Base-by-base conservation (phyloP, 2,797 vertebrate genomes). In the Eospalax fontanierii region DNA sequence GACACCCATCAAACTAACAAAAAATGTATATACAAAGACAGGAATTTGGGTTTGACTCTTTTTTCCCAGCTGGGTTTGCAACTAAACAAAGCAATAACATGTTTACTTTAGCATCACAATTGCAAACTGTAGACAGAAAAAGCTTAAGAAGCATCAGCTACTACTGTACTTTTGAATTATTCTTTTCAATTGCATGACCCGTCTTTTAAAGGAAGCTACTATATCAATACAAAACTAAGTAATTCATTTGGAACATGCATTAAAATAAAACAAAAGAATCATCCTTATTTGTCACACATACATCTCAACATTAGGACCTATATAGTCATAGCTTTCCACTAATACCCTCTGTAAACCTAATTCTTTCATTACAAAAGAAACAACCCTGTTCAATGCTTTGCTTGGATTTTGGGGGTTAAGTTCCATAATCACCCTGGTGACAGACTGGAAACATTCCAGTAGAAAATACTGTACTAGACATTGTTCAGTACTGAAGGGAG, bases 261-360 rank as follows among this genome's bases (percentile, higher is more conserved):
- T 89, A 65, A 96, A 94, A 22, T 73, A 61, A 79, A 96, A 75
- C 4, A 89, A 24, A 94, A 89, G 50, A 94, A 46, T 38, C n/a
- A 83, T 50, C 40, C 85, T 59, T 75, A 92, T 92, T 79, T 91
- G 89, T 76, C 50, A 95, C n/a, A 89, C 54, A 82, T 59, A 61
- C 66, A 95, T 9, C 30, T 90, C 89, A 90, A 94, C 80, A 50
- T 79, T 79, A 87, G 50, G 87, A 57, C 75, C 84, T 86, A 89
- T 90, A 26, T 70, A 46, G 91, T 76, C 73, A 70, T 15, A 94
- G 87, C 66, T 89, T 91, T 90, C 80, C 76, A 87, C 86, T 92
- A 80, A 26, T 73, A 96, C 61, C 38, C 70, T 71, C 78, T 74
- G 35, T 84, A 93, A 93, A 90, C 79, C 14, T 40, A 71, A 33